Evolutionary conservation across 2,888 invertebrate genomes (phyloP), one percentile per base, ranked within the genome.

Genomic region (Drosophila limbata): DNA sequence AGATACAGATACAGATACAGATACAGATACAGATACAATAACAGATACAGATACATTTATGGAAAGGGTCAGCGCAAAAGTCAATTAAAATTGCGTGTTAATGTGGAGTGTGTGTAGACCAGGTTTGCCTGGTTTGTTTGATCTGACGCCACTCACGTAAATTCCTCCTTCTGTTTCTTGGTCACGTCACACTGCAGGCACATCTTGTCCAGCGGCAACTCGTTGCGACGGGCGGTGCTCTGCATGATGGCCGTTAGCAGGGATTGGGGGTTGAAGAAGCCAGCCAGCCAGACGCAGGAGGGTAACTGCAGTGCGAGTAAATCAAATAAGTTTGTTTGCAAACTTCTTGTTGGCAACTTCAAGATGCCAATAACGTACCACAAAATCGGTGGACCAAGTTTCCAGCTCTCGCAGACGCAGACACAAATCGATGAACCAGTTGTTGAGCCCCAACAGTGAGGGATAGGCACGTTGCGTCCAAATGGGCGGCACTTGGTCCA

Each of bases 201-300:
- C 98, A 99, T 98, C 93, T 98, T 98, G 93, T 99, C 98, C 47
- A 99, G 93, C 0, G 98, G 98, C 84, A 98, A 94, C 92, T 97
- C 97, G 89, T 98, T 97, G 90, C 96, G 95, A 33, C 98, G 94
- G 0, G 98, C 98, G 33, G 98, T 98, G 88, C 98, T 98, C 93
- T 99, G 99, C 98, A 99, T 98, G 88, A 99, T 98, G 51, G 99
- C 98, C 0, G 99, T 99, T 65, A 99, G 93, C 85, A 99, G 94
- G 40, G 98, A 98, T 93, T 99, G 98, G 0, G 98, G 99, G 93
- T 99, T 99, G 93, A 99, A 99, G 93, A 99, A 98, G n/a, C 98
- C 99, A 13, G 97, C 97, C 70, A 99, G 93, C 99, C 99, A 99
- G 15, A 99, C 98, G 44, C 97, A 97, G 1, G 97, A 94, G 37